These are phyloP conservation scores for Spea bombifrons DNA, from an alignment of 2,113 vertebrate genomes.

Conservation along the genomic window DNA sequence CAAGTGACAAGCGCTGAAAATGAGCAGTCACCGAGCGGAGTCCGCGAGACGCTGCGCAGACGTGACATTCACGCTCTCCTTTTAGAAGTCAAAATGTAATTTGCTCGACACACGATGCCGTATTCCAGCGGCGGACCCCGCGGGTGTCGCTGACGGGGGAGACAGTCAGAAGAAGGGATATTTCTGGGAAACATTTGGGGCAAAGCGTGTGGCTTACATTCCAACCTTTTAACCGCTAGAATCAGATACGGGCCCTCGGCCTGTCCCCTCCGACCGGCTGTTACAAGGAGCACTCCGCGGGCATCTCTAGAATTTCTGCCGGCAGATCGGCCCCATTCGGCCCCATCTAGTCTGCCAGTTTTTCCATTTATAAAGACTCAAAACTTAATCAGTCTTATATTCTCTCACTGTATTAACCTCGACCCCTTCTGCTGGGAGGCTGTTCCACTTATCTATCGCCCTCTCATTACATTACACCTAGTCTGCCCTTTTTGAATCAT, in stretches of 20 bases:
- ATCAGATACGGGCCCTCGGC: not conserved
- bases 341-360: too few species aligned
- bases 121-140: conserved; percentile 23
- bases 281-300: too few species aligned
- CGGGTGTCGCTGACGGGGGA: not conserved
- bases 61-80: conserved; percentile 30
- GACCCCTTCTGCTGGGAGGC: too few species aligned
- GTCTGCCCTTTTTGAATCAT: too few species aligned
- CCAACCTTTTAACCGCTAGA: not conserved
- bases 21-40: conserved; percentile 15
- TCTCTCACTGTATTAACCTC: too few species aligned
- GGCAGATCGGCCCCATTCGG: too few species aligned
- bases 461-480: too few species aligned
- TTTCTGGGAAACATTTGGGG: not conserved
- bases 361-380: too few species aligned
- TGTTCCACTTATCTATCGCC: too few species aligned
- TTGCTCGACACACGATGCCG: conserved; percentile 34
- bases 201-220: not conserved
- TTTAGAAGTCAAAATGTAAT: conserved; percentile 37
- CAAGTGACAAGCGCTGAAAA: conserved; percentile 37
- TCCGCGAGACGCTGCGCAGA: conserved; percentile 37
- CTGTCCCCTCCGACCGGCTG: too few species aligned
- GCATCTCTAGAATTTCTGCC: too few species aligned
- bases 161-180: not conserved
- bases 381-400: too few species aligned